phyloP scores from a whole-genome alignment of 1,140 invertebrate genomes.

The Trachymyrmex septentrionalis region DNA sequence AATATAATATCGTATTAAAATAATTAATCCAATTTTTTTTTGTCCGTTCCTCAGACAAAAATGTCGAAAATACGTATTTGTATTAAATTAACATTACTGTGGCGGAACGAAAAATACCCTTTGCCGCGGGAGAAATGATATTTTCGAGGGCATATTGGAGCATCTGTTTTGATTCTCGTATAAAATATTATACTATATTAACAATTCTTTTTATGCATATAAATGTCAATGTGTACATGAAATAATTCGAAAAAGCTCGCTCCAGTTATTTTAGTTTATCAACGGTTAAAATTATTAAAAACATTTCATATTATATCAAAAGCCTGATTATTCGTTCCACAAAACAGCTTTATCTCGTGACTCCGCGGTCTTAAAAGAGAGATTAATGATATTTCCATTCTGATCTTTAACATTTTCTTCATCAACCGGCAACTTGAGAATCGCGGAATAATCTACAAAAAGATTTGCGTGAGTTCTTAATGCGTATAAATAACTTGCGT shows the following conservation, averaged over 20 bases:
- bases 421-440: conserved; percentile 13
- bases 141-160: conserved; percentile 23
- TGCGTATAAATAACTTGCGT: background rate
- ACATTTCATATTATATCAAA: conserved; percentile 4
- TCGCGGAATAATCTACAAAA: conserved; percentile 21
- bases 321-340: conserved; percentile 16
- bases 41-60: background rate
- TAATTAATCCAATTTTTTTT: conserved; percentile 1
- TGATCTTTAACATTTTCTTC: background rate
- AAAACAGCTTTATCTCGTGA: background rate
- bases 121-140: conserved; percentile 8
- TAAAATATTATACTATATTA: conserved; percentile 20
- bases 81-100: background rate
- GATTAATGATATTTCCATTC: conserved; percentile 12
- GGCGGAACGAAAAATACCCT: conserved; percentile 42
- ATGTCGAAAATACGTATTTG: conserved; percentile 13
- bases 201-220: conserved; percentile 1
- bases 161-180: conserved; percentile 41
- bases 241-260: conserved; percentile 27
- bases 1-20: background rate
- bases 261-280: conserved; percentile 32
- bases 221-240: conserved; percentile 34
- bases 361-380: background rate
- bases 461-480: background rate
- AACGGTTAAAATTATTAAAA: conserved; percentile 18